Base-by-base conservation (phyloP, 2,888 invertebrate species). In the Celastrina argiolus region DNA sequence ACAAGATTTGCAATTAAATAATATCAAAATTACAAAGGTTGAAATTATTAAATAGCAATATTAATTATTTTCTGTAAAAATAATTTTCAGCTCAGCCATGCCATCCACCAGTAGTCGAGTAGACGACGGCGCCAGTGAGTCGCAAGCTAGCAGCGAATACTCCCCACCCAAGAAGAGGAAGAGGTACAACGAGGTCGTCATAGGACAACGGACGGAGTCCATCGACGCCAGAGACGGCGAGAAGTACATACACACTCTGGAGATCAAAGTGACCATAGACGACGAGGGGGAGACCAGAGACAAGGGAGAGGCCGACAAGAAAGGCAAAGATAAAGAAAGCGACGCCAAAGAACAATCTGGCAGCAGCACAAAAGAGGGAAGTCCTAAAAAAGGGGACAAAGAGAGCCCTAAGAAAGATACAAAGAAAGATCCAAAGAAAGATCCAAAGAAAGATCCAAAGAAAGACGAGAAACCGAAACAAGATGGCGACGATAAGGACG, bases 221-320 rank as follows among this genome's bases (percentile, higher is more conserved):
- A 61, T 61, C 12, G 61, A 61, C 22, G 61, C 61, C 18, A 61
- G 61, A 61, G 61, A 61, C 36, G 61, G 61, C 22, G 61, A 61
- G 34, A 61, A 61, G 39, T 61, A 61, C 36, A 61, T 61, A 61
- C 61, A 61, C 39, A 61, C 61, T 22, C 39, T 61, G 5, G 61
- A 61, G 22, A 61, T 61, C 12, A 61, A 61, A 31, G 61, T 61
- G 36, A 61, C 61, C 26, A 61, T 61, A 63, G 67, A 12, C 41
- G 22, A 31, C 8, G 65, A 67, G 45, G 51, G 66, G 14, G 66
- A 66, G 58, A 34, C 42, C 10, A 63, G 65, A 12, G 66, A 63
- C 8, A 61, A 51, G 18, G 58, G 58, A 2, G 59, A 61, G 4
- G 36, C 39, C 1, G 18, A 36, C 14, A 61, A 61, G 14, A 61